Evolutionary conservation across 1,140 invertebrate genomes (phyloP).

Genomic region (Bombus turneri): DNA sequence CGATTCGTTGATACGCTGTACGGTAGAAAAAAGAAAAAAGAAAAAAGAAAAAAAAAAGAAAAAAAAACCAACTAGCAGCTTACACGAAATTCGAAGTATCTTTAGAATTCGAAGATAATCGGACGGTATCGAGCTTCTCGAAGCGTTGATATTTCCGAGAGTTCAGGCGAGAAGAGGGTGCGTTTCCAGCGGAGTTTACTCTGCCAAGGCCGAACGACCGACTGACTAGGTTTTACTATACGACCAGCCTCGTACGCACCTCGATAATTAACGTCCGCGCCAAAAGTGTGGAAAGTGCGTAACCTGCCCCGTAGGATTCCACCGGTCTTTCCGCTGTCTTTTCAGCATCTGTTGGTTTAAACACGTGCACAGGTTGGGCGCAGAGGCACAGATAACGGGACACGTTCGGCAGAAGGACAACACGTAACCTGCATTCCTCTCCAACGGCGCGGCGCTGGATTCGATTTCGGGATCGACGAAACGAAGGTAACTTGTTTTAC

Average conservation of each 20-base stretch:
- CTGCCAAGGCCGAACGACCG: slow-evolving; percentile 11
- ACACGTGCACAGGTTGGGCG: not conserved
- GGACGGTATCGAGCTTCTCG: no score
- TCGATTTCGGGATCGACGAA: slow-evolving; percentile 16
- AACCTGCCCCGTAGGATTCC: slow-evolving; percentile 42
- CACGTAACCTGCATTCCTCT: slow-evolving; percentile 21
- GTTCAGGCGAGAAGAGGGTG: not conserved
- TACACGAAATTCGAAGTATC: no score
- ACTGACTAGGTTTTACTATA: slow-evolving; percentile 47
- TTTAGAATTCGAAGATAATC: no score
- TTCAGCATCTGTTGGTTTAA: not conserved
- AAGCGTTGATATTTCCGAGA: no score
- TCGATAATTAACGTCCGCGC: slow-evolving; percentile 41
- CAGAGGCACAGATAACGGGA: slow-evolving; percentile 39
- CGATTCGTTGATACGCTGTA: no score
- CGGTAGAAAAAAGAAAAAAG: no score
- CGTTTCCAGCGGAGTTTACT: slow-evolving; percentile 42
- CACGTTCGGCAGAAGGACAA: slow-evolving; percentile 23
- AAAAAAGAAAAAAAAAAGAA: no score
- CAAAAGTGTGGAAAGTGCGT: slow-evolving; percentile 52
- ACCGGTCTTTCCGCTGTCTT: not conserved
- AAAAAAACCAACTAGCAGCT: no score
- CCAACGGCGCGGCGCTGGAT: not conserved
- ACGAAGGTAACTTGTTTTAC: not conserved
- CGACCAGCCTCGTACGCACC: not conserved